These are phyloP conservation scores for Oscheius sp. DNA, from an alignment of 1,140 invertebrate genomes.

Conservation along the genomic window DNA sequence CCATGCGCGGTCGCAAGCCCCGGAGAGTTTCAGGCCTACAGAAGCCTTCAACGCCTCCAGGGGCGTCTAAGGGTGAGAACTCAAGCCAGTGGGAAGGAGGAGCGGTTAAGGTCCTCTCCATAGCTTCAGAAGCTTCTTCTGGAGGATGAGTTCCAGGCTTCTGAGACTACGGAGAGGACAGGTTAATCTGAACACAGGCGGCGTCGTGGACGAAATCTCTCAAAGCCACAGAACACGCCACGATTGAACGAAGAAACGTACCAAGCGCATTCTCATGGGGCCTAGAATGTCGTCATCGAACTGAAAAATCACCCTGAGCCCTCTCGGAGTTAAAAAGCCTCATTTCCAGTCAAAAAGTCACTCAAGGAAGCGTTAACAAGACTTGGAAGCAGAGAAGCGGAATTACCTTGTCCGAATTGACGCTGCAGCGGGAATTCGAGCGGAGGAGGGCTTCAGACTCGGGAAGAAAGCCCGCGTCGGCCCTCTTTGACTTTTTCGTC, in stretches of 20 bases:
- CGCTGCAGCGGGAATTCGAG: constrained; percentile 62
- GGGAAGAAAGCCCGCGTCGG: constrained; percentile 42
- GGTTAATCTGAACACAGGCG: constrained; percentile 13
- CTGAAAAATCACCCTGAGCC: constrained; percentile 34
- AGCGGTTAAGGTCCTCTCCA: too few relatives aligned
- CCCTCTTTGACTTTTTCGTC: constrained; percentile 50
- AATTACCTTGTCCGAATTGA: constrained; percentile 61
- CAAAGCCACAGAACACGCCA: background rate
- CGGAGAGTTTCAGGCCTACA: too few relatives aligned
- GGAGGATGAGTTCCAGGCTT: too few relatives aligned
- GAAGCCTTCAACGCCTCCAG: too few relatives aligned
- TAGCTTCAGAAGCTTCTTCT: too few relatives aligned
- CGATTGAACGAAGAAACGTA: constrained; percentile 29
- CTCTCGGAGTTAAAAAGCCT: constrained; percentile 15
- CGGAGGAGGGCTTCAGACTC: constrained; percentile 53
- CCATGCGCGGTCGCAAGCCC: too few relatives aligned
- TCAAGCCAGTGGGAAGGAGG: too few relatives aligned
- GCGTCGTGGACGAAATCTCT: background rate
- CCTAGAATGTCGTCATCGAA: constrained; percentile 46
- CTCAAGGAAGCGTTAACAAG: too few relatives aligned
- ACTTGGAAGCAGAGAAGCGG: background rate
- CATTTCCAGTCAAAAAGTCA: too few relatives aligned
- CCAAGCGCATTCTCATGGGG: constrained; percentile 49
- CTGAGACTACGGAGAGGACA: background rate
- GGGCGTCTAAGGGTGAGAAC: too few relatives aligned